Base-by-base conservation (phyloP, 2,113 vertebrate genomes). In the Zapornia atra region DNA sequence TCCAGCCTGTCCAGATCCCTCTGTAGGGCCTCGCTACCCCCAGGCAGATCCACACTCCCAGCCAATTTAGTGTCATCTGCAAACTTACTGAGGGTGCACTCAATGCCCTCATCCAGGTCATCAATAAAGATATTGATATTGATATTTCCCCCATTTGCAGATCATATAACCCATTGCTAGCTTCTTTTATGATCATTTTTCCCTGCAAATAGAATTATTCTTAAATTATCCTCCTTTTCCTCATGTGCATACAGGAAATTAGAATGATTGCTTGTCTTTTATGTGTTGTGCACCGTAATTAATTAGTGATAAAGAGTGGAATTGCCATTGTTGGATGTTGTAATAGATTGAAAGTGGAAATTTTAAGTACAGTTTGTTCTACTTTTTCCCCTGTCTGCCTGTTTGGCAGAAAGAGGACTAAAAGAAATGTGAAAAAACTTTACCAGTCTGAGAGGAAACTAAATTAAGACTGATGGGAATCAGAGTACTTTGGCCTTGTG, bases 241-340 rank as follows among this genome's bases (percentile, higher is more conserved):
- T 64, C 5, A 1, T 29, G n/a, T 7, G 54, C 34, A 15, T 2
- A 22, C 40, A 36, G 0, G 1, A n/a, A 56, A 60, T 11, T 36
- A 40, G 53, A 65, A 44, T 0, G 2, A 71, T 34, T 25, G 1
- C 15, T 63, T 51, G 13, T 48, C 17, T n/a, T 53, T 36, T 29
- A 1, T 0, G 0, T 8, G 16, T 21, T 48, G 12, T n/a, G 11
- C 36, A 28, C 40, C 34, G 11, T 21, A 54, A 46, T 71, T 46
- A 81, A 73, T 65, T 38, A 81, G 24, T 24, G 72, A n/a, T 6
- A 51, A 44, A n/a, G 61, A 34, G 36, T 21, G 82, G 63, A 50
- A 36, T 54, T 66, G 33, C 34, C 42, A n/a, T 33, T 59, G 14
- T 7, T 78, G 69, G 56, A 24, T 51, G n/a, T 17, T 44, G n/a